Evolutionary conservation across 2,888 invertebrate species (phyloP).

Genomic region (Megaustenia siamemsis): DNA sequence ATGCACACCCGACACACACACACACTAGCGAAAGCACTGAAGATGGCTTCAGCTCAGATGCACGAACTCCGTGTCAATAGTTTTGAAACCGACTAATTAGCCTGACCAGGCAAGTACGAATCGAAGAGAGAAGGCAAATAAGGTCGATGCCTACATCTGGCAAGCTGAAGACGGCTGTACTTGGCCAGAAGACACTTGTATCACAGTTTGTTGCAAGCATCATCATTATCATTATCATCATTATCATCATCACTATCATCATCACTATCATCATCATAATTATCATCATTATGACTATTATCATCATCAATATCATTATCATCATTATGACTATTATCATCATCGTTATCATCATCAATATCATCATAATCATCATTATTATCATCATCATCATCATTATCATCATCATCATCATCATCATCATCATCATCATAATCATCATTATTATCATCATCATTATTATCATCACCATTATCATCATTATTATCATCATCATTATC

Average conservation of each 20-base stretch:
- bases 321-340: background rate
- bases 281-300: constrained; percentile 16
- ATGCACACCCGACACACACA: too few species aligned
- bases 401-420: constrained; percentile 25
- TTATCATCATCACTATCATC: constrained; percentile 24
- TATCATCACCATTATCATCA: constrained; percentile 27
- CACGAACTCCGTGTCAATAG: too few species aligned
- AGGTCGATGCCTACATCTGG: too few species aligned
- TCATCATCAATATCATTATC: constrained; percentile 37
- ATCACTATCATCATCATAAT: constrained; percentile 5
- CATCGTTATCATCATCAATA: constrained; percentile 8
- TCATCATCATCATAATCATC: background rate
- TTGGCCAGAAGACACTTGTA: too few species aligned
- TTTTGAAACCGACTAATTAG: too few species aligned
- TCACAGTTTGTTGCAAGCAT: background rate
- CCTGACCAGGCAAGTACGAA: too few species aligned
- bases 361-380: constrained; percentile 23
- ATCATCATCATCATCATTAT: constrained; percentile 7
- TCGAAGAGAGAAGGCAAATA: too few species aligned
- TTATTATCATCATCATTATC: constrained; percentile 41
- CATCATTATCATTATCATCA: constrained; percentile 34
- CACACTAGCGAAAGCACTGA: too few species aligned
- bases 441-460: constrained; percentile 16
- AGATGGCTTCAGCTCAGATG: too few species aligned
- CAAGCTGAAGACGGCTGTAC: too few species aligned